Base-by-base conservation (phyloP, 2,113 vertebrate genomes). In the Poeciliopsis retropinna region DNA sequence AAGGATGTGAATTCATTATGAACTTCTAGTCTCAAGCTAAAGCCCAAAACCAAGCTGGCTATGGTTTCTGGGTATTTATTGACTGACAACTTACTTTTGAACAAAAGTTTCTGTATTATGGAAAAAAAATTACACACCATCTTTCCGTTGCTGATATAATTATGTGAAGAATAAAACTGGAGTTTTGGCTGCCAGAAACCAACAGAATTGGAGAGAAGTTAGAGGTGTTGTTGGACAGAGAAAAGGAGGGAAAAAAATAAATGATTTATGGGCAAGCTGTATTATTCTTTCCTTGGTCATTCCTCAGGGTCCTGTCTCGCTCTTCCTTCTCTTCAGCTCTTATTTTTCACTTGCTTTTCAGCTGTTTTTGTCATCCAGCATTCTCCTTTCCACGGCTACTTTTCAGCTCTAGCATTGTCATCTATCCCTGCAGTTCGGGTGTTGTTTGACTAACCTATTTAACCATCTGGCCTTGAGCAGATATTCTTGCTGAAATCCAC, bases 241-340 rank as follows among this genome's bases (percentile, higher is more conserved):
- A 57, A 29, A 61, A 67, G 31, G 31, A 31, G 73, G 64, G 66
- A 72, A 51, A 32, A 75, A 78, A 79, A 60, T 1, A 73, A 70
- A 81, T 81, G 73, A 83, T 87, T 88, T 83, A 81, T 76, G 80
- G 86, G 67, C 30, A 32, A 31, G 29, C 51, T 57, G 63, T 83
- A 64, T 80, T 84, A 69, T 83, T 80, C 64, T 72, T 79, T 73
- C 77, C 64, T 68, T 64, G 25, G 54, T 79, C 32, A 30, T 73
- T 81, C 78, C 73, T 79, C 2, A 6, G 54, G 51, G 47, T 69
- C 31, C 25, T 34, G 5, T 19, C 28, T 65, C 60, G 29, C 28
- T 54, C 11, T 61, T 62, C 32, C 29, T 57, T 72, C 44, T 67
- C 29, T n/a, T 51, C 22, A 44, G 27, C 60, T 44, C 22, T 70